Evolutionary conservation across 2,113 vertebrate genomes (phyloP).

Genomic region (Oreocharis arfaki): DNA sequence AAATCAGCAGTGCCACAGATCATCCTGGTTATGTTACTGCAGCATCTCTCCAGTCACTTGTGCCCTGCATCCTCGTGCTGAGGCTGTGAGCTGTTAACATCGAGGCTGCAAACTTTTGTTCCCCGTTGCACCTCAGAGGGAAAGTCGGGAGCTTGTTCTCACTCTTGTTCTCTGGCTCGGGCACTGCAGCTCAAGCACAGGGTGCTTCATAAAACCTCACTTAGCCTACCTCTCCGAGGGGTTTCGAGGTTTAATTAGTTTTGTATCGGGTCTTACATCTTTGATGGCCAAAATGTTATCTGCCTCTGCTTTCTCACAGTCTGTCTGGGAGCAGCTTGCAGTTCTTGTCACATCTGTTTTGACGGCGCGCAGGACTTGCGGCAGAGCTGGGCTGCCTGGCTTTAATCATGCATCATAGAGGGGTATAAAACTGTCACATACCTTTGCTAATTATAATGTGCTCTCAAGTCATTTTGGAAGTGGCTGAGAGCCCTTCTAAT

Average conservation of each 20-base stretch:
- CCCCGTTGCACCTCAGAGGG: neutral
- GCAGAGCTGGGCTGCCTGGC: constrained; percentile 42
- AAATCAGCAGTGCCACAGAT: neutral
- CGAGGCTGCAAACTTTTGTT: neutral
- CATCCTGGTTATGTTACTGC: neutral
- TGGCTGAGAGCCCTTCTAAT: constrained; percentile 33
- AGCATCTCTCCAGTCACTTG: neutral
- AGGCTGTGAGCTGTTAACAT: neutral
- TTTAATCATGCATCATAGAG: constrained; percentile 60
- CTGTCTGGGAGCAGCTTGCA: constrained; percentile 5
- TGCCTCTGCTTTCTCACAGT: constrained; percentile 28
- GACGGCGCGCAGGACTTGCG: constrained; percentile 11
- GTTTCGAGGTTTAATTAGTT: neutral
- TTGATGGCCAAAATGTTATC: constrained; percentile 19
- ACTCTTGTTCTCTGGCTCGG: neutral
- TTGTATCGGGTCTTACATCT: neutral
- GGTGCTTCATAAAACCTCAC: neutral
- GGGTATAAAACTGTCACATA: constrained; percentile 62
- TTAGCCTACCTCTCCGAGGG: neutral
- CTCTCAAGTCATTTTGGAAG: constrained; percentile 61
- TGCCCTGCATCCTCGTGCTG: neutral
- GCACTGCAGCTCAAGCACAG: neutral
- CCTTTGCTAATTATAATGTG: constrained; percentile 65
- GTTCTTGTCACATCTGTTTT: constrained; percentile 53
- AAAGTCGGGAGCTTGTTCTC: neutral